These are phyloP conservation scores for Aphidoletes aphidimyza DNA, from an alignment of 2,888 invertebrate species.

Conservation along the genomic window DNA sequence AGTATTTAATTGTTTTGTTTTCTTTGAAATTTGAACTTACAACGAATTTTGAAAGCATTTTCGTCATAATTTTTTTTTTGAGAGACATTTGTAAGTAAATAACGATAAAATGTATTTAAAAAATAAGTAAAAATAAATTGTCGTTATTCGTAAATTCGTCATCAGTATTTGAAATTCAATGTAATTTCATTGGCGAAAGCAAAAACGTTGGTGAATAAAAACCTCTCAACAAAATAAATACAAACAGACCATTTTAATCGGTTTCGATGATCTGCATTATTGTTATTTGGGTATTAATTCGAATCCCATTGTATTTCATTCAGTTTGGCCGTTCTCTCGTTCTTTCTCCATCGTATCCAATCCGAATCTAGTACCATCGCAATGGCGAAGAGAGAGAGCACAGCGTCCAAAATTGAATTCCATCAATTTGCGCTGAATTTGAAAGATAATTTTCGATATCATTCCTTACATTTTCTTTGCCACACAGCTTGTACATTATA, in stretches of 20 bases:
- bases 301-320: no score
- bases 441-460: slow-evolving; percentile 15
- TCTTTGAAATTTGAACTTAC: no score
- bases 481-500: neutral
- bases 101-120: no score
- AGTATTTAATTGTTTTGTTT: no score
- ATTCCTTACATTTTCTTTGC: neutral
- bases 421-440: slow-evolving; percentile 13
- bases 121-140: no score
- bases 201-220: neutral
- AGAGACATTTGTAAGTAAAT: no score
- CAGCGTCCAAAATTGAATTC: slow-evolving; percentile 34
- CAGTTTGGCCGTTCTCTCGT: neutral
- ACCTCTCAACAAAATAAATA: neutral
- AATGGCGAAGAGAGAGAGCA: neutral
- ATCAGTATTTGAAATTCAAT: no score
- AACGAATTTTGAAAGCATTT: no score
- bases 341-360: slow-evolving; percentile 15
- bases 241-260: neutral
- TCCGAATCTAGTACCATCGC: slow-evolving; percentile 21
- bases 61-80: no score
- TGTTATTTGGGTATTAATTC: neutral
- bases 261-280: slow-evolving; percentile 23
- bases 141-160: no score
- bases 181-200: no score